These are phyloP conservation scores for Sigmodon hispidus DNA, from an alignment of 2,113 vertebrate genomes.

Conservation along the genomic window DNA sequence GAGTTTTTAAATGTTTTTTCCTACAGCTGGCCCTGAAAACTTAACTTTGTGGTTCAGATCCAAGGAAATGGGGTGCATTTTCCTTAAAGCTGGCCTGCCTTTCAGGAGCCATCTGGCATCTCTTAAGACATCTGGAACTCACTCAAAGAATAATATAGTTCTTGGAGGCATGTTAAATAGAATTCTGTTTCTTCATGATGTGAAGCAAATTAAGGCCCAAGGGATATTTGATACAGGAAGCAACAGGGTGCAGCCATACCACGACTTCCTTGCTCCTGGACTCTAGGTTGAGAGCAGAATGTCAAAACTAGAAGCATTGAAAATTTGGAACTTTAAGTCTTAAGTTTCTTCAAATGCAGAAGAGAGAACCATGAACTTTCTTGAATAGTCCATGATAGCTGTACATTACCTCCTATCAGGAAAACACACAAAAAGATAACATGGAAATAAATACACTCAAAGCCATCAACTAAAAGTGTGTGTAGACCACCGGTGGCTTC, in stretches of 20 bases:
- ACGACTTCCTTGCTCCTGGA: not conserved
- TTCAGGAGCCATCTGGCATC: constrained; percentile 72
- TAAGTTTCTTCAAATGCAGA: not conserved
- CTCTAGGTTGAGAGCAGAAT: not conserved
- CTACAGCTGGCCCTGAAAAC: constrained; percentile 14
- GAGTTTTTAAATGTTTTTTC: not conserved
- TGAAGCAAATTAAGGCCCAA: constrained; percentile 59
- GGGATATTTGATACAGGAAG: constrained; percentile 22
- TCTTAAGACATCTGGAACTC: constrained; percentile 77
- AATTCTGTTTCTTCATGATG: constrained; percentile 53
- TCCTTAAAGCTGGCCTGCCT: constrained; percentile 69
- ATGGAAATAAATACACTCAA: not conserved
- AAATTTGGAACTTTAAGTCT: not conserved
- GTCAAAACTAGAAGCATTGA: not conserved
- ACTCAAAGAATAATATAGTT: constrained; percentile 65
- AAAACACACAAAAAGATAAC: not conserved
- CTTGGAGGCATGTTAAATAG: constrained; percentile 65
- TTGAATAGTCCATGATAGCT: constrained; percentile 12
- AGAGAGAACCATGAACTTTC: not conserved
- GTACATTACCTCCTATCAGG: accelerated
- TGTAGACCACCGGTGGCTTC: not conserved
- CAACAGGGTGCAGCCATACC: not conserved
- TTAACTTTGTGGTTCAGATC: constrained; percentile 55
- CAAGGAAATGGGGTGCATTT: constrained; percentile 62
- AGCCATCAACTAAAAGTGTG: constrained; percentile 14